These are phyloP conservation scores for Naso thynnoides DNA, from an alignment of 2,797 vertebrate species.

Conservation along the genomic window DNA sequence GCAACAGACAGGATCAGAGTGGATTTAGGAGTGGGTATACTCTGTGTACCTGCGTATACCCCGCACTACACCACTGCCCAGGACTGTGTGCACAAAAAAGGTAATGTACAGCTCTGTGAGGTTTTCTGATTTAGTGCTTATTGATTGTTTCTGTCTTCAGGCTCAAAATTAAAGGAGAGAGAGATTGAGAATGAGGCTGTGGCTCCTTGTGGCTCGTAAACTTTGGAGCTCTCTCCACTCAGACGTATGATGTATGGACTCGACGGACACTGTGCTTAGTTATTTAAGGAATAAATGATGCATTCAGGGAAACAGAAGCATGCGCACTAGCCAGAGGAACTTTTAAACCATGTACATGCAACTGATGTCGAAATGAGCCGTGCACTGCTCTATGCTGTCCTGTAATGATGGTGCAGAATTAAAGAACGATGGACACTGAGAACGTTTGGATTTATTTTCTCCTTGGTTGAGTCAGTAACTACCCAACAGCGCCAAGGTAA, in stretches of 20 bases:
- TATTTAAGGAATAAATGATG: neutral
- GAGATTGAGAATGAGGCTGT: neutral
- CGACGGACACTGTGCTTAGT: neutral
- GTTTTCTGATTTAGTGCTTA: neutral
- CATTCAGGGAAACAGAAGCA: neutral
- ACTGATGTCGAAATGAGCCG: neutral
- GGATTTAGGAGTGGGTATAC: too few relatives aligned
- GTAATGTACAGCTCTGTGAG: neutral
- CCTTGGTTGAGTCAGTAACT: neutral
- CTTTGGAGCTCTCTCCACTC: neutral
- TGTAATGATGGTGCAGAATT: slow-evolving; percentile 1
- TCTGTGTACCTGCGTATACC: too few relatives aligned
- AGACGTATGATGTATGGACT: neutral
- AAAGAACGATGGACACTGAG: neutral
- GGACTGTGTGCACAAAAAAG: too few relatives aligned
- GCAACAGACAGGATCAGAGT: too few relatives aligned
- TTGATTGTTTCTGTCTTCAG: neutral
- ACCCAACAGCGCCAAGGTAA: slow-evolving; percentile 1
- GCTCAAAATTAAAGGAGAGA: neutral
- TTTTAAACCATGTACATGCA: neutral
- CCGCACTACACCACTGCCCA: too few relatives aligned
- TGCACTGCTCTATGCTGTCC: neutral
- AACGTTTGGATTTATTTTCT: slow-evolving; percentile 1
- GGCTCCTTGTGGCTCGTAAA: neutral
- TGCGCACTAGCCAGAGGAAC: neutral